phyloP scores from a whole-genome alignment of 2,888 invertebrate genomes.

The Anthophora plumipes region DNA sequence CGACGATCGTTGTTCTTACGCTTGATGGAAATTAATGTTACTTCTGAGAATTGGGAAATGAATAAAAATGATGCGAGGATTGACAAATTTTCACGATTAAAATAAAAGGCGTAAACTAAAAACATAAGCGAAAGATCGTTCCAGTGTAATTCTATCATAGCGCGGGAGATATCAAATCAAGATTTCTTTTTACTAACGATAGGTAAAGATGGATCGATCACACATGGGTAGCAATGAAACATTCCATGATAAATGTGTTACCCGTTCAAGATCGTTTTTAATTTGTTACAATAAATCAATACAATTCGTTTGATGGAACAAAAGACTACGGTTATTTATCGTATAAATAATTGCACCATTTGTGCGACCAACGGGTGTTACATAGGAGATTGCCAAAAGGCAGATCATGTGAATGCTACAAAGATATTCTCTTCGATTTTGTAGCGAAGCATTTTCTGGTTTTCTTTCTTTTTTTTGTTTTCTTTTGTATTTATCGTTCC shows the following conservation, averaged over 20 bases:
- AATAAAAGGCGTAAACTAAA: background rate
- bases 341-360: constrained; percentile 66
- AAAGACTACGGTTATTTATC: constrained; percentile 55
- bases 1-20: background rate
- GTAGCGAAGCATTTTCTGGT: constrained; percentile 76
- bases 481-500: constrained; percentile 66
- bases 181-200: constrained; percentile 9
- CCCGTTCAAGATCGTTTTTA: constrained; percentile 62
- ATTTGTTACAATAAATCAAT: constrained; percentile 60
- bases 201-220: constrained; percentile 16
- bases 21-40: background rate
- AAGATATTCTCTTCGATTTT: constrained; percentile 59
- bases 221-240: constrained; percentile 37
- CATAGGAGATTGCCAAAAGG: constrained; percentile 57
- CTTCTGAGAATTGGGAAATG: too few species aligned
- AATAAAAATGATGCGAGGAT: background rate
- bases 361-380: constrained; percentile 56
- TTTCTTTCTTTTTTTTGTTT: too few species aligned
- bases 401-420: constrained; percentile 62
- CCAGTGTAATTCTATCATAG: background rate
- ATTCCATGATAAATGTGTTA: constrained; percentile 31
- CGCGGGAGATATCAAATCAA: constrained; percentile 25
- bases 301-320: constrained; percentile 65
- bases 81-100: background rate
- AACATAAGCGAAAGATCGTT: background rate